Conservation (phyloP, 2,888 invertebrate species). For the Scotopteryx bipunctaria region DNA sequence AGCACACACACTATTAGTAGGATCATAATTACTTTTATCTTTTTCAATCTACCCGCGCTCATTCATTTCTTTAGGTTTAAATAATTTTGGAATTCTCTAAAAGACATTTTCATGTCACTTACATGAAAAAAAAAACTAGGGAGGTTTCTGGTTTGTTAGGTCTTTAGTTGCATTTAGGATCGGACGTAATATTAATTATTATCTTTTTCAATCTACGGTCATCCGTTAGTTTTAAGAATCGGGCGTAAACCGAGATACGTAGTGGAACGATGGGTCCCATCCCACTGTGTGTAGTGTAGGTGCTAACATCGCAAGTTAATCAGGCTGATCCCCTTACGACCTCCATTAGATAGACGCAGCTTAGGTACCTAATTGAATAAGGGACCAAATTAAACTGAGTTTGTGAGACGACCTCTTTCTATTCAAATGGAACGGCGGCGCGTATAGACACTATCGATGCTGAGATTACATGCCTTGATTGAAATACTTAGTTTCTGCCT, state of each 20-base stretch:
- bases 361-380: slow-evolving; percentile 78
- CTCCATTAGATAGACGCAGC: slow-evolving; percentile 74
- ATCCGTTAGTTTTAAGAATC: background rate
- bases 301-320: slow-evolving; percentile 75
- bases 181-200: too few species aligned
- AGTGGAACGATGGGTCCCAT: slow-evolving; percentile 1
- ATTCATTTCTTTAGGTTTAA: too few species aligned
- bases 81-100: too few species aligned
- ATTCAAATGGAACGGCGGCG: slow-evolving; percentile 74
- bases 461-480: slow-evolving; percentile 59
- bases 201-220: too few species aligned
- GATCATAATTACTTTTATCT: too few species aligned
- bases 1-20: too few species aligned
- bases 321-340: slow-evolving; percentile 75
- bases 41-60: too few species aligned
- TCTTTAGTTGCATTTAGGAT: too few species aligned
- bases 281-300: slow-evolving; percentile 46
- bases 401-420: slow-evolving; percentile 73
- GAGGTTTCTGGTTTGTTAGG: too few species aligned
- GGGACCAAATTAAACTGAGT: slow-evolving; percentile 74
- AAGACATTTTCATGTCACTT: too few species aligned
- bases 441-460: slow-evolving; percentile 54
- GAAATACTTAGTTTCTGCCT: slow-evolving; percentile 43
- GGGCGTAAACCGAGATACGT: background rate
- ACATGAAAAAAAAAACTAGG: too few species aligned